Conservation (phyloP, 2,113 vertebrate genomes). For the Petromus typicus region DNA sequence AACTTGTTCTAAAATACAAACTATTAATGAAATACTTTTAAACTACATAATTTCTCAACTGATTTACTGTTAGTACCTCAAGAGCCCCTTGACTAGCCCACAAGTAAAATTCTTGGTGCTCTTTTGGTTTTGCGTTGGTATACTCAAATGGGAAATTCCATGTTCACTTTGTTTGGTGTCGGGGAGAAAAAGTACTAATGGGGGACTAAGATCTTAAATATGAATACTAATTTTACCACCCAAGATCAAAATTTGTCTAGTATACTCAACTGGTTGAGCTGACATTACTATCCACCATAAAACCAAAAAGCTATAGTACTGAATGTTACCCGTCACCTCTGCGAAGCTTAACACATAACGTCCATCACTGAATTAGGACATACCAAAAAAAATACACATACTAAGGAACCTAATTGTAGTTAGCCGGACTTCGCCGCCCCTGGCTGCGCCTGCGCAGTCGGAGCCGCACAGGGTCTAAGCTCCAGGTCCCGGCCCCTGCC, state of each 20-base stretch:
- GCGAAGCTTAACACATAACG: background rate
- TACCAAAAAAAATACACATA: background rate
- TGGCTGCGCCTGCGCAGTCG: conserved; percentile 62
- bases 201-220: background rate
- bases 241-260: background rate
- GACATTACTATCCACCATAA: background rate
- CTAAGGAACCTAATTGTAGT: background rate
- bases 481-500: conserved; percentile 46
- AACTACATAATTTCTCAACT: background rate
- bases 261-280: background rate
- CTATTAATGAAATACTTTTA: background rate
- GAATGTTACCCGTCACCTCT: background rate
- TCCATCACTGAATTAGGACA: background rate
- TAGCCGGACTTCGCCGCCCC: background rate
- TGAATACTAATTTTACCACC: background rate
- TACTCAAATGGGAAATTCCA: background rate
- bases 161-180: background rate
- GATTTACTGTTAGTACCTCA: background rate
- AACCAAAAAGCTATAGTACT: background rate
- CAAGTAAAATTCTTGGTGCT: background rate
- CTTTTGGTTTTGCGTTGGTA: background rate
- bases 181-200: background rate
- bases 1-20: background rate
- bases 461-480: background rate
- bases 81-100: background rate